Base-by-base conservation (phyloP, 2,113 vertebrate genomes). In the Hiodon tergisus region DNA sequence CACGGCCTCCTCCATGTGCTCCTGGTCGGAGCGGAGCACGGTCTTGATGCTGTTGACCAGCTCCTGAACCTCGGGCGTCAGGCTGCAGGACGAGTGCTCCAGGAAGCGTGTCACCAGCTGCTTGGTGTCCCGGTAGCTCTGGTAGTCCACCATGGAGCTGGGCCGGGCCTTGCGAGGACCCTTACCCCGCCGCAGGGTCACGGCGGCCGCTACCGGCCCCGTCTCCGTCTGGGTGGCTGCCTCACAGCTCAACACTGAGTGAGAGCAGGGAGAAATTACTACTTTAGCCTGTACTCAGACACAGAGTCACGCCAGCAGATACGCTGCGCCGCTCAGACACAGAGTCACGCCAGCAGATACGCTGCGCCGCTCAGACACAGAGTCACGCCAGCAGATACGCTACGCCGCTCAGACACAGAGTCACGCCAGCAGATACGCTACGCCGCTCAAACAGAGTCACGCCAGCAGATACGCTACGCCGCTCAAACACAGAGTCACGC, bases 1-100 rank as follows among this genome's bases (percentile, higher is more conserved):
- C 57, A 94, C 89, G 2, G 88, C 92, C 85, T 94, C 94, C 61
- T 94, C 90, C 93, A 93, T 94, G 75, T 92, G 89, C 62, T 93
- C 89, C 83, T 95, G 90, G 4, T 94, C 94, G 0, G 93, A 93
- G 82, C 91, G 93, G 79, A 96, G 82, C n/a, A 95, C 86, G 0
- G 85, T 89, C 13, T 93, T 92, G 57, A 89, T 95, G 76, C 87
- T 93, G 80, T 95, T 92, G 65, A 95, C 88, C 31, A 94, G 84
- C 74, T 94, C 86, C 0, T 86, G 86, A 67, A 95, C 82, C 78
- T 94, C 94, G 0, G 91, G 90, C 6, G 86, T 84, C 87, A 94
- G 85, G 3, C 81, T 90, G 84, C 90, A 87, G 2, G 89, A 88
- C 0, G 92, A 89, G 76, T 94, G 93, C 80, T 94, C 88, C 62